Conservation (phyloP, 2,797 vertebrate genomes). For the Balearica regulorum region DNA sequence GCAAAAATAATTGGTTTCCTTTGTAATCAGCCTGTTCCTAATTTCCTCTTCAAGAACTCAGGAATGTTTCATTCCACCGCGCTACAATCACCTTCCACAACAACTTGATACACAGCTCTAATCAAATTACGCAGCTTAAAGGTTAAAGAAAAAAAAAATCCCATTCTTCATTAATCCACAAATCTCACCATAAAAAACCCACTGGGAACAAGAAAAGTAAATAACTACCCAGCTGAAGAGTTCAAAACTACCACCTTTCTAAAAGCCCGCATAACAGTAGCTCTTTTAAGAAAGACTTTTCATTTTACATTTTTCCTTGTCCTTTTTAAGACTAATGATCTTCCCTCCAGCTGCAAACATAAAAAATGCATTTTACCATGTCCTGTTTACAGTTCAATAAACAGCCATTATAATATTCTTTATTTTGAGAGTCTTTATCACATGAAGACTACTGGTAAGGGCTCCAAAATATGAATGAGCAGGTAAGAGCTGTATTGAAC, state of each 20-base stretch:
- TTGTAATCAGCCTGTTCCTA: neutral
- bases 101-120: neutral
- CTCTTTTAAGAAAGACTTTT: neutral
- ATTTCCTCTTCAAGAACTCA: neutral
- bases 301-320: neutral
- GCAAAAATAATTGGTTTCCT: neutral
- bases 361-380: neutral
- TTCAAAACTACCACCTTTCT: neutral
- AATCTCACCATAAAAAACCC: neutral
- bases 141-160: neutral
- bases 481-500: too few relatives aligned
- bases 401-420: neutral
- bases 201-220: neutral
- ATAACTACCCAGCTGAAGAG: neutral
- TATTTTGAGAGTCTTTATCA: neutral
- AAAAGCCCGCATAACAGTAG: neutral
- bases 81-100: neutral
- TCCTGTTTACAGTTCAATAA: neutral
- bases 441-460: neutral
- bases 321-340: neutral
- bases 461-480: neutral
- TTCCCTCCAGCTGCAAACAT: neutral
- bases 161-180: neutral
- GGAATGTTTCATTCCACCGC: neutral
- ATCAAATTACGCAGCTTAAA: neutral